Conservation (phyloP, 2,888 invertebrate genomes). For the Ctenicera cuprea region DNA sequence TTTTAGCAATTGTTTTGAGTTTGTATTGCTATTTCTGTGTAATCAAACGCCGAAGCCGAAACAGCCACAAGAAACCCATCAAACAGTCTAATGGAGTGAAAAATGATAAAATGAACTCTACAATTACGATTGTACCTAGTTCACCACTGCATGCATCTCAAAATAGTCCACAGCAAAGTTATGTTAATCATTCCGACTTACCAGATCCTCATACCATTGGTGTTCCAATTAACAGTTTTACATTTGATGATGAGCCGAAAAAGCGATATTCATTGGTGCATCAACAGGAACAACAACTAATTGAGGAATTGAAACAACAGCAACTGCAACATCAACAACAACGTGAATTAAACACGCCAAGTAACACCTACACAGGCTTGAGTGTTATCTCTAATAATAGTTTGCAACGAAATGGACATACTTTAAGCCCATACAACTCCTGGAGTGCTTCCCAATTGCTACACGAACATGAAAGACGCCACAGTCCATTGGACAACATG, state of each 20-base stretch:
- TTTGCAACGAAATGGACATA: constrained; percentile 70
- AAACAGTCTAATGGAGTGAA: constrained; percentile 64
- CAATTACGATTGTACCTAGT: constrained; percentile 72
- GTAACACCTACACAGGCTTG: constrained; percentile 64
- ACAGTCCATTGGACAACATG: constrained; percentile 71
- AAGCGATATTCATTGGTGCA: constrained; percentile 73
- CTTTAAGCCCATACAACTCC: constrained; percentile 75
- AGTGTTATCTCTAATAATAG: constrained; percentile 71
- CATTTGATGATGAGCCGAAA: constrained; percentile 72
- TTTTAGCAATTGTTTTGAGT: constrained; percentile 71
- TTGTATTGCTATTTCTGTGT: constrained; percentile 74
- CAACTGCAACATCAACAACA: constrained; percentile 66
- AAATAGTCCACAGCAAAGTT: constrained; percentile 59
- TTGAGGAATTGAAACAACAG: constrained; percentile 72
- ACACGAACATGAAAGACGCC: constrained; percentile 76
- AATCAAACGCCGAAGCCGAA: constrained; percentile 68
- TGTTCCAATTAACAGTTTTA: constrained; percentile 71
- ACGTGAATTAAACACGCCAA: constrained; percentile 62
- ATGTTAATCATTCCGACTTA: constrained; percentile 64
- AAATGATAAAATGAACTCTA: constrained; percentile 68
- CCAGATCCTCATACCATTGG: constrained; percentile 72
- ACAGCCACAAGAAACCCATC: constrained; percentile 62
- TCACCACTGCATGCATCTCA: constrained; percentile 65
- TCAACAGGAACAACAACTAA: constrained; percentile 72
- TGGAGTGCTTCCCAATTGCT: constrained; percentile 78